These are phyloP conservation scores for Platycercus adscitus DNA, from an alignment of 2,113 vertebrate species.

Conservation along the genomic window DNA sequence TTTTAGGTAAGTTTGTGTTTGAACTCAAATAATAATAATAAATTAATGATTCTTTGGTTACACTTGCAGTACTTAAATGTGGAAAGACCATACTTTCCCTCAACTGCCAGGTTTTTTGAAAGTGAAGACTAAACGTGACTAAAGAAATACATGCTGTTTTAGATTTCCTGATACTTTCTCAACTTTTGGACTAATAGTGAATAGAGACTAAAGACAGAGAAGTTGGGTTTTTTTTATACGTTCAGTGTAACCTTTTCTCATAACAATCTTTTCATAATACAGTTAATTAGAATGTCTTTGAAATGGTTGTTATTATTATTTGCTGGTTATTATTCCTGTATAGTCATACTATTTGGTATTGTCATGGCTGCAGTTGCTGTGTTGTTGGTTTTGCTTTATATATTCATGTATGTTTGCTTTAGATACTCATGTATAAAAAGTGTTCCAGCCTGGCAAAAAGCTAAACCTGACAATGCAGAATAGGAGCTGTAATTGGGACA, in stretches of 20 bases:
- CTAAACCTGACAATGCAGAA: neutral
- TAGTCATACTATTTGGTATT: neutral
- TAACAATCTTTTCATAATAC: neutral
- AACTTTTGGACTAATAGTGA: neutral
- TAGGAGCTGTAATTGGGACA: neutral
- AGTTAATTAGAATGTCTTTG: neutral
- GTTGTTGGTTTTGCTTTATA: neutral
- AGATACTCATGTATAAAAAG: neutral
- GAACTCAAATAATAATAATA: neutral
- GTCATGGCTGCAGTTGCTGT: neutral
- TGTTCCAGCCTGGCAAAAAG: neutral
- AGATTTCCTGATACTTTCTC: neutral
- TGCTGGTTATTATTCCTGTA: neutral
- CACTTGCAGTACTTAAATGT: neutral
- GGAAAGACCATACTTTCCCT: neutral
- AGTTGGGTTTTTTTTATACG: neutral
- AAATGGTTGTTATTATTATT: neutral
- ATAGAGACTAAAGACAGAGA: neutral
- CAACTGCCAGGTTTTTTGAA: neutral
- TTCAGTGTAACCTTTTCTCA: neutral
- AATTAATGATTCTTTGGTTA: neutral
- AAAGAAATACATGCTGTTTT: neutral
- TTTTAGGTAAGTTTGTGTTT: conserved; percentile 73
- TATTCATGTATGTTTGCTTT: neutral
- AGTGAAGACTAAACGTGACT: neutral